phyloP scores from a whole-genome alignment of 2,888 invertebrate genomes.

The Chrysodeixis includens region DNA sequence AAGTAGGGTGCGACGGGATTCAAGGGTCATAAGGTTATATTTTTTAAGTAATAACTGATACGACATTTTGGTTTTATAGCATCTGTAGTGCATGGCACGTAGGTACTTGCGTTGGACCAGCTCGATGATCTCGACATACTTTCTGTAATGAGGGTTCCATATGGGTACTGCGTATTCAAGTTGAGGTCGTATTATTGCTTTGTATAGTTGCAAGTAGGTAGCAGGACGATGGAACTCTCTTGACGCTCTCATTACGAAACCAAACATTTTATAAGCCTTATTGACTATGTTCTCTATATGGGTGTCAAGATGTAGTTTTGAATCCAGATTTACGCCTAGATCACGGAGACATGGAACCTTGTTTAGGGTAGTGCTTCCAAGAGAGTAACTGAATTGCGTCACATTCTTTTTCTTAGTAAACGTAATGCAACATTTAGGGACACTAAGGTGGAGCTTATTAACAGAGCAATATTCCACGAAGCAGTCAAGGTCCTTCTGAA shows the following conservation, averaged over 20 bases:
- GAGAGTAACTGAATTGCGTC: too few relatives aligned
- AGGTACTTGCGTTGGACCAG: too few relatives aligned
- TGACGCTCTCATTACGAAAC: too few relatives aligned
- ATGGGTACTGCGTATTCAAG: background rate
- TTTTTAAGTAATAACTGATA: background rate
- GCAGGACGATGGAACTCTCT: background rate
- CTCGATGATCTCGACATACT: background rate
- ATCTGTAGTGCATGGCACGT: too few relatives aligned
- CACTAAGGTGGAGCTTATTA: background rate
- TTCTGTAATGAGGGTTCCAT: background rate
- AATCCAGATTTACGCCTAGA: background rate
- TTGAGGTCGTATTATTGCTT: background rate
- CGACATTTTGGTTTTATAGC: too few relatives aligned
- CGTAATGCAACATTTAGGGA: background rate
- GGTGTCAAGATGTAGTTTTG: too few relatives aligned
- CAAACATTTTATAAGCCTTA: too few relatives aligned
- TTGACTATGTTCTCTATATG: too few relatives aligned
- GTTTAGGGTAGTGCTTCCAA: background rate
- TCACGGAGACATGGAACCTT: background rate
- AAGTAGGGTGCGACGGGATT: background rate
- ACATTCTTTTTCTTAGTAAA: slow-evolving; percentile 6
- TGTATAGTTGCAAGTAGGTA: too few relatives aligned
- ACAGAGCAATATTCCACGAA: too few relatives aligned
- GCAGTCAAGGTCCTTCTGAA: background rate
- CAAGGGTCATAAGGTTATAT: background rate